Conservation (phyloP, 2,888 invertebrate genomes). For the Microplitis deprimator region DNA sequence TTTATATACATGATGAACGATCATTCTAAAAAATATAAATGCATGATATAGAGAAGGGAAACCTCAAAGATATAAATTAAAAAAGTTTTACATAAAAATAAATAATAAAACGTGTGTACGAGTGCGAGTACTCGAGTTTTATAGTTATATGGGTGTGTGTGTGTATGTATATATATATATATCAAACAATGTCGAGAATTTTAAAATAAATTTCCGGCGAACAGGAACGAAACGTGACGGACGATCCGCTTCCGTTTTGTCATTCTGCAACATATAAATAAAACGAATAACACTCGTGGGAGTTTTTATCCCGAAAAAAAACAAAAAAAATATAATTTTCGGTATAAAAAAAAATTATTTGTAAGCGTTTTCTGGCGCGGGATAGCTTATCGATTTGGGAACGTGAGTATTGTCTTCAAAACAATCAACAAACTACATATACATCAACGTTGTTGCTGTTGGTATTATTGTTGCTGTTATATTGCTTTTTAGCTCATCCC, state of each 20-base stretch:
- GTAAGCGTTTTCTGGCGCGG: slow-evolving; percentile 30
- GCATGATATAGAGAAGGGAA: not conserved
- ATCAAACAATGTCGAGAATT: slow-evolving; percentile 29
- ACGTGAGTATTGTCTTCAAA: slow-evolving; percentile 29
- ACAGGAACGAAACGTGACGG: slow-evolving; percentile 36
- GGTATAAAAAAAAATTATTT: slow-evolving; percentile 10
- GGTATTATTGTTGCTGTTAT: slow-evolving; percentile 5
- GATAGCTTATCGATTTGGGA: slow-evolving; percentile 21
- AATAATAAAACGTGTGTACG: not conserved
- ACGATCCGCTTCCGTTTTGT: slow-evolving; percentile 41
- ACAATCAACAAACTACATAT: slow-evolving; percentile 24
- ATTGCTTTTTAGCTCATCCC: slow-evolving; percentile 5
- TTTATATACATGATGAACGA: not conserved
- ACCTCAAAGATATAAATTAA: not conserved
- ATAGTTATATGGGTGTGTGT: not conserved
- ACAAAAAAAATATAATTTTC: slow-evolving; percentile 1
- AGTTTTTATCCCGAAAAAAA: slow-evolving; percentile 4
- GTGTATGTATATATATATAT: slow-evolving; percentile 2
- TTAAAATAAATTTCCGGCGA: slow-evolving; percentile 38
- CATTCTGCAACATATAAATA: slow-evolving; percentile 23
- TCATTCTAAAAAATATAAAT: not conserved
- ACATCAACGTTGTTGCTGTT: not conserved
- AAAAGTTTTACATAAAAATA: not conserved
- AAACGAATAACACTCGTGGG: slow-evolving; percentile 11
- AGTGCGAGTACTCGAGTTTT: not conserved